phyloP scores from a whole-genome alignment of 2,797 vertebrate species.

The Clarias platycephalus region DNA sequence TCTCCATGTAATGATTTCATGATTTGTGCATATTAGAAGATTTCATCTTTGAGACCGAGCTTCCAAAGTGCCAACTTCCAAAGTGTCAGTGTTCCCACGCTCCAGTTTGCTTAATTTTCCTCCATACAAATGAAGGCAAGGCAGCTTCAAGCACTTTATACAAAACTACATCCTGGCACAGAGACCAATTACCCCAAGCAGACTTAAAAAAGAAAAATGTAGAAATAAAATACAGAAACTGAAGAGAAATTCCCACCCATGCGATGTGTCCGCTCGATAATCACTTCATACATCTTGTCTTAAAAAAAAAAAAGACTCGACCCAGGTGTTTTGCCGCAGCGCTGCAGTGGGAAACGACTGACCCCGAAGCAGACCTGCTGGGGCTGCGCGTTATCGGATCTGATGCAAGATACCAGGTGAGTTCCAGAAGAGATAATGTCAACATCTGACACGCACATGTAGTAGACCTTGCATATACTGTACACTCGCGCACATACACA shows the following conservation, averaged over 20 bases:
- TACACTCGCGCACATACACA: not conserved
- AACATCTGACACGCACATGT: constrained; percentile 3
- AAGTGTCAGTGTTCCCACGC: not conserved
- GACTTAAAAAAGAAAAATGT: not conserved
- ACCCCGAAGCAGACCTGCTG: constrained; percentile 32
- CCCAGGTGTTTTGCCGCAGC: not conserved
- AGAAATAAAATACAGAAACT: not conserved
- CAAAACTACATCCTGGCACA: not conserved
- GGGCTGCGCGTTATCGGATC: constrained; percentile 22
- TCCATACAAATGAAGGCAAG: constrained; percentile 14
- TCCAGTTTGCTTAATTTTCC: not conserved
- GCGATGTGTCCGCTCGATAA: not conserved
- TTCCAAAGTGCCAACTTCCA: not conserved
- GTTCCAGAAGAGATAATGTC: constrained; percentile 4
- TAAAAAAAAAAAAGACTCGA: not conserved
- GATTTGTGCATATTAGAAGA: not conserved
- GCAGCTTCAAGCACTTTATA: not conserved
- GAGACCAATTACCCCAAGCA: not conserved
- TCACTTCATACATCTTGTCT: constrained; percentile 2
- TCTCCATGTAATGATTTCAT: not conserved
- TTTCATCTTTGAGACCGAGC: not conserved
- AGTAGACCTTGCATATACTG: not conserved
- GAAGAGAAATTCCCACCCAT: not conserved
- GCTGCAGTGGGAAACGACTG: constrained; percentile 32
- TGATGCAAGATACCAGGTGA: constrained; percentile 20